Percentiles rank a stretch among this genome's conserved stretches.
Evolutionary conservation across 1,140 invertebrate species (phyloP).

Genomic region (Melipona quadrifasciata): DNA sequence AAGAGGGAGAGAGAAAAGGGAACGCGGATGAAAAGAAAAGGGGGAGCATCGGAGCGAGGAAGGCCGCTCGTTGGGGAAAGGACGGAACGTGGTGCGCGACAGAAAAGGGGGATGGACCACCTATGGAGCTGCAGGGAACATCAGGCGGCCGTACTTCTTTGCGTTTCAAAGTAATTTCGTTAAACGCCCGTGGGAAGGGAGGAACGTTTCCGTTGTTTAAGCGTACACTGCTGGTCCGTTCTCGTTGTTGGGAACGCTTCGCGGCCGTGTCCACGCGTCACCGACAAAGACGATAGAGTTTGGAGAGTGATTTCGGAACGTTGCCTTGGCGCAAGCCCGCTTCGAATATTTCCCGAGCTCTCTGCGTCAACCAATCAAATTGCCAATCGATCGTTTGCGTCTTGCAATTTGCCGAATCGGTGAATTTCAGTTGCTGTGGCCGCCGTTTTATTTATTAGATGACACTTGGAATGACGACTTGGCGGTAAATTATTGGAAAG

Average conservation of each 20-base stretch:
- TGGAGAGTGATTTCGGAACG: neutral
- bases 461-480: too few species aligned
- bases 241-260: constrained; percentile 20
- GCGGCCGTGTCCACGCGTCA: neutral
- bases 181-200: constrained; percentile 54
- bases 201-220: constrained; percentile 62
- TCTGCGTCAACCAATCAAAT: too few species aligned
- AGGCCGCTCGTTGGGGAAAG: neutral
- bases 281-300: constrained; percentile 35
- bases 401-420: too few species aligned
- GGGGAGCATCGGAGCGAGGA: neutral
- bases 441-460: too few species aligned
- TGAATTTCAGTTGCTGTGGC: too few species aligned
- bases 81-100: constrained; percentile 9
- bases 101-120: neutral
- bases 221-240: constrained; percentile 29
- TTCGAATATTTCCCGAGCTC: neutral
- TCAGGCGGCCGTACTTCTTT: constrained; percentile 56
- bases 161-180: constrained; percentile 69
- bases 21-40: constrained; percentile 4
- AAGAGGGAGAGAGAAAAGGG: constrained; percentile 17
- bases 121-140: constrained; percentile 30
- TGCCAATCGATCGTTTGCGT: too few species aligned
- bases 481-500: too few species aligned
- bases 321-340: neutral